These are phyloP conservation scores for Ceyx margarethae DNA, from an alignment of 2,113 vertebrate genomes.

Conservation along the genomic window DNA sequence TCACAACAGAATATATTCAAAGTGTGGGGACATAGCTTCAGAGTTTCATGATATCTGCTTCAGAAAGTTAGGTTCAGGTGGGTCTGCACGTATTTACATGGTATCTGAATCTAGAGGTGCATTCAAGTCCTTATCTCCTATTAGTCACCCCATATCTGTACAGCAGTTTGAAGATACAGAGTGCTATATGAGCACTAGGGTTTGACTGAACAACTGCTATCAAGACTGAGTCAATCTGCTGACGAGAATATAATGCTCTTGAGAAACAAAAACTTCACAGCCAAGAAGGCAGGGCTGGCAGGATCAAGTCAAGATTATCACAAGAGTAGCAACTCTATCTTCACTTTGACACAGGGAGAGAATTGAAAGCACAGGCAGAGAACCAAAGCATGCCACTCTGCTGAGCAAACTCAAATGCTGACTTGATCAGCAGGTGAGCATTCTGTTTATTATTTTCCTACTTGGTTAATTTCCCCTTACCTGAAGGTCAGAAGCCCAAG, in stretches of 20 bases:
- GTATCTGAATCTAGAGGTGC: neutral
- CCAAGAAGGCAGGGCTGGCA: neutral
- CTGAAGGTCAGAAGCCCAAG: constrained; percentile 83
- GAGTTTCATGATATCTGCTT: neutral
- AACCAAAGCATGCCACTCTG: neutral
- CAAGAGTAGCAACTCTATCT: neutral
- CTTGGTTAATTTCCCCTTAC: constrained; percentile 49
- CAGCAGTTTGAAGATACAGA: neutral
- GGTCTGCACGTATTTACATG: neutral
- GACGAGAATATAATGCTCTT: neutral
- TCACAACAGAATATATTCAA: neutral
- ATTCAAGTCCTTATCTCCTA: neutral
- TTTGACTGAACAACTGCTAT: neutral
- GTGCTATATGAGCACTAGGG: neutral
- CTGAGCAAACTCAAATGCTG: neutral
- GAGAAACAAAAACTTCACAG: neutral
- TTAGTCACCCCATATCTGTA: neutral
- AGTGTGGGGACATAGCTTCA: neutral
- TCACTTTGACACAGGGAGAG: neutral
- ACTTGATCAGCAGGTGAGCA: neutral
- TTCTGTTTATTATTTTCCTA: neutral
- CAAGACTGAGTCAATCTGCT: neutral
- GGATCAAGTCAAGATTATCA: neutral
- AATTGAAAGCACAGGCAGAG: neutral
- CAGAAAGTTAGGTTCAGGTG: neutral